These are phyloP conservation scores for Cyaniris semiargus DNA, from an alignment of 2,888 invertebrate genomes.

Conservation along the genomic window DNA sequence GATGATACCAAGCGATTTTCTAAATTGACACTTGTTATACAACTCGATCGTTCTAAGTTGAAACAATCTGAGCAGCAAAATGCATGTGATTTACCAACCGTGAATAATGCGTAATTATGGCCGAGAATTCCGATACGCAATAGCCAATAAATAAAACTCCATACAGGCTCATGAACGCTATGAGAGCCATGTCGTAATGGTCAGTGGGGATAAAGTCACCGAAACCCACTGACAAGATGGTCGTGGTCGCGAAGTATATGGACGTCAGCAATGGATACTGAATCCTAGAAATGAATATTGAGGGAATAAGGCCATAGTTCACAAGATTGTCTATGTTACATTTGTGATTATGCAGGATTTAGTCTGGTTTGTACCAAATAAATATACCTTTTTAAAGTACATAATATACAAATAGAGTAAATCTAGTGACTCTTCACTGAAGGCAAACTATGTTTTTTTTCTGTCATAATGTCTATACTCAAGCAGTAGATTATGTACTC, in stretches of 20 bases:
- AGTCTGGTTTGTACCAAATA: background rate
- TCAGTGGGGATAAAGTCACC: constrained; percentile 74
- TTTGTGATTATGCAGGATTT: background rate
- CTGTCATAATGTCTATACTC: too few relatives aligned
- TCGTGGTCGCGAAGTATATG: constrained; percentile 70
- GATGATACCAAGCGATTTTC: background rate
- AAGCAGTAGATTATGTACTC: too few relatives aligned
- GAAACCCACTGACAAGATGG: constrained; percentile 68
- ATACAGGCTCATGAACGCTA: constrained; percentile 69
- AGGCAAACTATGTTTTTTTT: too few relatives aligned
- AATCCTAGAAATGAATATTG: constrained; percentile 50
- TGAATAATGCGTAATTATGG: constrained; percentile 71
- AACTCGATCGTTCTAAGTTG: background rate
- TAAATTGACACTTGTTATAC: background rate
- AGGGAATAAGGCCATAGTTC: background rate
- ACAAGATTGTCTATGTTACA: background rate
- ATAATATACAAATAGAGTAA: background rate
- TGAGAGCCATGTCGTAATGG: constrained; percentile 66
- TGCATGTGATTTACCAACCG: constrained; percentile 51
- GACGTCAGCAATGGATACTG: constrained; percentile 63
- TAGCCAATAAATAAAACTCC: constrained; percentile 74
- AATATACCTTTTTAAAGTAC: background rate
- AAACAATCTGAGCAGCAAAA: constrained; percentile 21
- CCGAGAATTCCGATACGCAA: constrained; percentile 75
- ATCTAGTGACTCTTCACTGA: too few relatives aligned